phyloP scores from a whole-genome alignment of 2,888 invertebrate genomes.

The Drosophila bunnanda region DNA sequence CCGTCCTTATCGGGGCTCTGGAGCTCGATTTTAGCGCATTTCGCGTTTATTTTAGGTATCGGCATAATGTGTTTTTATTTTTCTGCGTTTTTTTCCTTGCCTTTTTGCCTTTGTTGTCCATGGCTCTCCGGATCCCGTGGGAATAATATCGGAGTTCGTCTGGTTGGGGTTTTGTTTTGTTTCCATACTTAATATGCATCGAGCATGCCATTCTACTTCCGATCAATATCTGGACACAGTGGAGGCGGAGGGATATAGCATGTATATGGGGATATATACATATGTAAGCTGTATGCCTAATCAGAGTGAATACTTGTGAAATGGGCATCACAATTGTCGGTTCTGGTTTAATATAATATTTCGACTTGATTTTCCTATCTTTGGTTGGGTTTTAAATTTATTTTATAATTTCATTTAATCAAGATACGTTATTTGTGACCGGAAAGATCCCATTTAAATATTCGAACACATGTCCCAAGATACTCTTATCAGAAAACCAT shows the following conservation, averaged over 20 bases:
- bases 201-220: constrained; percentile 63
- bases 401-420: too few species aligned
- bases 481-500: not conserved
- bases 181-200: constrained; percentile 66
- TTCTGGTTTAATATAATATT: too few species aligned
- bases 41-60: constrained; percentile 58
- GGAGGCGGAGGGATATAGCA: not conserved
- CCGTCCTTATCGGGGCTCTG: constrained; percentile 14
- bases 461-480: not conserved
- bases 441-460: not conserved
- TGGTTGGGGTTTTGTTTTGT: constrained; percentile 29
- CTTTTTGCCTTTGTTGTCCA: constrained; percentile 35
- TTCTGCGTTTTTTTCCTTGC: constrained; percentile 22
- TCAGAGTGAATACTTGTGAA: constrained; percentile 3
- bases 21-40: constrained; percentile 59
- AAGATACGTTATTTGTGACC: not conserved
- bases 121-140: constrained; percentile 65
- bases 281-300: not conserved
- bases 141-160: constrained; percentile 62
- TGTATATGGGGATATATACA: not conserved
- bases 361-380: too few species aligned
- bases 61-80: constrained; percentile 30
- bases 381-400: too few species aligned
- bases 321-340: not conserved
- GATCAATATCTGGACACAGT: constrained; percentile 43